Conservation (phyloP, 92 coral and sea anemone species). For the Actinostola sp. region DNA sequence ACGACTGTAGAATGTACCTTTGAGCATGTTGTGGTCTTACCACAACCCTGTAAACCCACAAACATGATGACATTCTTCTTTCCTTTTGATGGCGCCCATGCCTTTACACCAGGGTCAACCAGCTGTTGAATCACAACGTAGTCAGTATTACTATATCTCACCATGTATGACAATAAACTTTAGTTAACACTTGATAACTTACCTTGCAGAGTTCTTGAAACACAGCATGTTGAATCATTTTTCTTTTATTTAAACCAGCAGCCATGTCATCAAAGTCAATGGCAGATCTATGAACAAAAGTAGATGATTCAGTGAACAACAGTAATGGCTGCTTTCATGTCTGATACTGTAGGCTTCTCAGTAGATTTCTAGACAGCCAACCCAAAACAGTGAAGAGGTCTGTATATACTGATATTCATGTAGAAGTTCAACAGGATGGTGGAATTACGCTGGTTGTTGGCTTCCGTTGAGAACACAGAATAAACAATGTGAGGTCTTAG, state of each 20-base stretch:
- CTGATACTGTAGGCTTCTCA: too few relatives aligned
- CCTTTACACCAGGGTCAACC: constrained; percentile 98
- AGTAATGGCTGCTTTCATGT: too few relatives aligned
- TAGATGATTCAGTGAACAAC: too few relatives aligned
- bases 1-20: constrained; percentile 66
- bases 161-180: not conserved
- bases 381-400: too few relatives aligned
- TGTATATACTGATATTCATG: too few relatives aligned
- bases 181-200: not conserved
- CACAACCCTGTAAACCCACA: constrained; percentile 99
- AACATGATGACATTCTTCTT: constrained; percentile 97
- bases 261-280: constrained; percentile 99
- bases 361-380: too few relatives aligned
- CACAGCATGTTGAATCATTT: constrained; percentile 98
- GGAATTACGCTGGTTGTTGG: too few relatives aligned
- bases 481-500: too few relatives aligned
- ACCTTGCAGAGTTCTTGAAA: constrained; percentile 99
- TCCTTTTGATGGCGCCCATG: constrained; percentile 97
- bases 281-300: constrained; percentile 66
- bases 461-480: too few relatives aligned
- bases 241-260: constrained; percentile 93
- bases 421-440: too few relatives aligned
- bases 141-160: too few relatives aligned
- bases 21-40: constrained; percentile 97
- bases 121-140: constrained; percentile 68